Base-by-base conservation (phyloP, 2,888 invertebrate species). In the Brenthis daphne region DNA sequence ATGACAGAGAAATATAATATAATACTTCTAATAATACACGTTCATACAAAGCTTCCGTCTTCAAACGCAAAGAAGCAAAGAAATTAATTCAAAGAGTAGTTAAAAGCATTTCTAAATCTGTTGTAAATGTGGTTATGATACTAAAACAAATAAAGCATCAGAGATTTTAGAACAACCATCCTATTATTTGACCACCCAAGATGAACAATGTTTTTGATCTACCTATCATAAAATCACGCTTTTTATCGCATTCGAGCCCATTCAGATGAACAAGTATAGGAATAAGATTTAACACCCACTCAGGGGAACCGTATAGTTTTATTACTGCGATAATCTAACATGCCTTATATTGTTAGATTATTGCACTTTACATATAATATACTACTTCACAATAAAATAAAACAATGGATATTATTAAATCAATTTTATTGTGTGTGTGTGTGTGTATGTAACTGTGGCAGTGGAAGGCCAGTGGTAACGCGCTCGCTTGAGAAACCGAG, bases 221-320 rank as follows among this genome's bases (percentile, higher is more conserved):
- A 79, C 79, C 82, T 90, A 92, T 91, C 89, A 82, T 90, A 92
- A 92, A 91, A 92, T 91, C 92, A 88, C 76, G 77, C 83, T 86
- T 89, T 89, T 90, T 91, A 90, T 90, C 87, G 82, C 82, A 77
- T 79, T 79, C 79, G 78, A 80, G 82, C 80, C 80, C 82, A 80
- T 86, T 83, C 81, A 82, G 74, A 77, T 80, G 79, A 82, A 83
- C 82, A 80, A 81, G 81, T 82, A 87, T 84, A 81, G 80, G 84
- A 85, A 82, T 86, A 85, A 87, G 85, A 85, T 85, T 85, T 84
- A 83, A 90, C 89, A 83, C 89, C 89, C 87, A 89, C 90, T 85
- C 84, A 61, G 77, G 73, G 64, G 70, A 68, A 74, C 77, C 78
- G 82, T 83, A 75, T 80, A 79, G 78, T 85, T 86, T 79, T 87